Conservation (phyloP, 2,113 vertebrate genomes). For the Phalacrocorax carbo region DNA sequence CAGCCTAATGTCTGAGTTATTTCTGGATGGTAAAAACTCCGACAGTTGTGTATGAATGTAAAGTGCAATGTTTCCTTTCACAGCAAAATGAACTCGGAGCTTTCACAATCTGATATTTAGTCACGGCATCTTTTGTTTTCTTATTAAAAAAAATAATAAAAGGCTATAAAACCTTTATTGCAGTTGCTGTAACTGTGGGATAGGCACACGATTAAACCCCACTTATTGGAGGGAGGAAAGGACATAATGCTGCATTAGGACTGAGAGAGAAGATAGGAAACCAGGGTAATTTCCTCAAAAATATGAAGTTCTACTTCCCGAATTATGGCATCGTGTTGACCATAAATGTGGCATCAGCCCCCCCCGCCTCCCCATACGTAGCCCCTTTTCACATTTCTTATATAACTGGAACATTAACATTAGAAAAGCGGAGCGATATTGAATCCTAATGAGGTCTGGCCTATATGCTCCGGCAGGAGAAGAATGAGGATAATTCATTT, state of each 20-base stretch:
- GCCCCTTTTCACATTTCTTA: constrained; percentile 64
- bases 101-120: constrained; percentile 50
- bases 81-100: constrained; percentile 17
- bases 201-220: constrained; percentile 13
- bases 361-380: background rate
- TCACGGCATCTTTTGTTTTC: background rate
- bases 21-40: constrained; percentile 62
- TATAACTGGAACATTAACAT: constrained; percentile 80
- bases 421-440: constrained; percentile 77
- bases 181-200: constrained; percentile 29
- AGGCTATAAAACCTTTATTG: constrained; percentile 1
- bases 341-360: constrained; percentile 34
- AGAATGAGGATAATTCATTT: constrained; percentile 85
- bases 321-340: constrained; percentile 62
- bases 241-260: constrained; percentile 31
- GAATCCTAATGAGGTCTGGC: constrained; percentile 83
- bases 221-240: constrained; percentile 16
- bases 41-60: constrained; percentile 66
- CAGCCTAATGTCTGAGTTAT: constrained; percentile 63
- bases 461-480: constrained; percentile 68
- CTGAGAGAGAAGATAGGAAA: constrained; percentile 45
- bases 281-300: constrained; percentile 53
- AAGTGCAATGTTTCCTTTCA: constrained; percentile 27
- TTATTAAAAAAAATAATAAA: background rate
- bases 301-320: constrained; percentile 44